Base-by-base conservation (phyloP, 2,888 invertebrate genomes). In the Drosophila subsilvestris region DNA sequence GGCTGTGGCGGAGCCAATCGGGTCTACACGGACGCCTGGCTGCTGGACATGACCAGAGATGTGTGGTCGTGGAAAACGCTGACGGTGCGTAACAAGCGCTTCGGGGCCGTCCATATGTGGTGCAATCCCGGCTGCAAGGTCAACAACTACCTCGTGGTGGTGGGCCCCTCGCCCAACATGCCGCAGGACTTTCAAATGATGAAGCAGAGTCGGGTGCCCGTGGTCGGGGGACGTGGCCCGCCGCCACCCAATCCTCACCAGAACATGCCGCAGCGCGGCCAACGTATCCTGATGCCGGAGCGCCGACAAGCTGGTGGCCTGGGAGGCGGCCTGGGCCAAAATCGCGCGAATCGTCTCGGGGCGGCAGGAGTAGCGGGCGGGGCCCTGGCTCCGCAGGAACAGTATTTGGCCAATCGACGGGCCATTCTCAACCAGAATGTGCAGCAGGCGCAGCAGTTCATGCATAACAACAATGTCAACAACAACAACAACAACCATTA, bases 21-120 rank as follows among this genome's bases (percentile, higher is more conserved):
- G 91, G 95, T 97, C 22, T 97, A 96, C 91, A 96, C 95, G 86
- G 99, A 99, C 92, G 96, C 97, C 68, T 99, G 98, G 98, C 92
- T 98, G 63, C 93, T 99, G 66, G 96, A 94, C 58, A 96, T 98
- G 95, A 73, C 79, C 8, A 94, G 94, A 0, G 93, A 94, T 42
- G 91, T 93, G 29, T 97, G 96, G 96, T 94, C 93, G 66, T 95
- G 96, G 96, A 94, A 93, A 87, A 95, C 95, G 91, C 93, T 98
- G 53, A 94, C 94, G 68, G 95, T 98, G 29, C 93, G 94, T 75
- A 96, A 97, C 89, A 94, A 95, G 79, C 95, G 96, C 86, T 95
- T 95, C 93, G 95, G 96, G 47, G 96, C 98, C 25, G 95, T 96
- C 1, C 96, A 97, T 89, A 95, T 98, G 90, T 98, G 98, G 97